Evolutionary conservation across 92 coral and sea anemone genomes (phyloP), one percentile per base, ranked within the genome.

Genomic region (Montipora capitata): DNA sequence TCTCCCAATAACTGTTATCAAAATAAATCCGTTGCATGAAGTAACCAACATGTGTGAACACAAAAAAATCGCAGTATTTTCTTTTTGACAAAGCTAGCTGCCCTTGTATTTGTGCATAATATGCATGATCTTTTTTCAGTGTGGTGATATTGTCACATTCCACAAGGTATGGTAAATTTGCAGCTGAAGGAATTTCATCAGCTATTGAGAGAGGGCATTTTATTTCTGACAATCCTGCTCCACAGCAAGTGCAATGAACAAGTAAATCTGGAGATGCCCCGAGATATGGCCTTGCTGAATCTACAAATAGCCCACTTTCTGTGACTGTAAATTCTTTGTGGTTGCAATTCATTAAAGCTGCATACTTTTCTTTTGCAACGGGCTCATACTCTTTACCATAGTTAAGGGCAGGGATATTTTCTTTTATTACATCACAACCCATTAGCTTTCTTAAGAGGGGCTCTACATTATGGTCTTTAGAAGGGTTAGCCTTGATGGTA

Each of bases 181-280:
- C 39, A 40, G 80, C 56, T 20, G 79, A 58, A 4, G 71, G 87
- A 3, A 27, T 38, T 54, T 72, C 80, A n/a, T 72, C 13, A 16
- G 80, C 87, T 57, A 86, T 86, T 17, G 65, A 62, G 56, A 27
- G 57, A 45, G 80, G 92, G 69, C 65, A 57, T 68, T 82, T 83
- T 16, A 89, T 78, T 89, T 45, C 90, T 4, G 85, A 42, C 0
- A 77, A 41, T 49, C 76, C 90, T 13, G 15, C 41, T 68, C 79
- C 90, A 83, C 90, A 84, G 56, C 92, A 76, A 43, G 44, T 8
- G 72, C 92, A 89, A 8, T 89, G 17, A 15, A 83, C 68, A 16
- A 89, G 76, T 39, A 85, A 10, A 57, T 88, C 92, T 64, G 92
- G 90, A 40, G 90, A 84, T 70, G 83, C 78, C 54, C 92, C 90